Conservation (phyloP, 2,797 vertebrate genomes). For the Crax fasciolata region DNA sequence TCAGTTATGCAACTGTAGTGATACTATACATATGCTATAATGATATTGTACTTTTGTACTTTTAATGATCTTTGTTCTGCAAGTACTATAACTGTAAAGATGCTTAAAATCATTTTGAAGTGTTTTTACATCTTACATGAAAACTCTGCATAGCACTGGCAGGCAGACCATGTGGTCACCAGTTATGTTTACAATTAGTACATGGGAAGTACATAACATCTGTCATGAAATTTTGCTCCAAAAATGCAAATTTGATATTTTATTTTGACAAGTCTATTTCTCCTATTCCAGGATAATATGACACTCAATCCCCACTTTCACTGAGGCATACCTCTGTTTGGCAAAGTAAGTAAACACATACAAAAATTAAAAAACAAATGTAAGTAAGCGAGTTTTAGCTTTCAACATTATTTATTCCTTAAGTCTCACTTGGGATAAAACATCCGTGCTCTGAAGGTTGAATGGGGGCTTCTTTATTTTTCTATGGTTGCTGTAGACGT, state of each 20-base stretch:
- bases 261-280: slow-evolving; percentile 50
- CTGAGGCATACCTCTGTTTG: slow-evolving; percentile 28
- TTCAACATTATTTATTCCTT: slow-evolving; percentile 18
- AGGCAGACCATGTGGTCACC: neutral
- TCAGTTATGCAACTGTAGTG: neutral
- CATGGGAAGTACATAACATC: neutral
- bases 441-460: neutral
- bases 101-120: neutral
- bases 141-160: neutral
- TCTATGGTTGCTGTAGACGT: neutral
- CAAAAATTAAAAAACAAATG: neutral
- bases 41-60: neutral
- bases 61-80: neutral
- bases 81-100: neutral
- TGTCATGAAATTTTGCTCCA: slow-evolving; percentile 13
- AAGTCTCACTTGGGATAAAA: slow-evolving; percentile 14
- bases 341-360: slow-evolving; percentile 31
- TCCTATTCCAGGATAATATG: slow-evolving; percentile 18
- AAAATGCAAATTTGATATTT: slow-evolving; percentile 11
- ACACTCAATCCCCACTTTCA: neutral
- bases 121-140: neutral
- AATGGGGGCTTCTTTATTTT: slow-evolving; percentile 40
- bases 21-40: neutral
- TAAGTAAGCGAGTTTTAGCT: neutral
- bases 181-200: slow-evolving; percentile 37